phyloP scores from a whole-genome alignment of 1,140 invertebrate genomes.

The Panagrolaimus sp. region DNA sequence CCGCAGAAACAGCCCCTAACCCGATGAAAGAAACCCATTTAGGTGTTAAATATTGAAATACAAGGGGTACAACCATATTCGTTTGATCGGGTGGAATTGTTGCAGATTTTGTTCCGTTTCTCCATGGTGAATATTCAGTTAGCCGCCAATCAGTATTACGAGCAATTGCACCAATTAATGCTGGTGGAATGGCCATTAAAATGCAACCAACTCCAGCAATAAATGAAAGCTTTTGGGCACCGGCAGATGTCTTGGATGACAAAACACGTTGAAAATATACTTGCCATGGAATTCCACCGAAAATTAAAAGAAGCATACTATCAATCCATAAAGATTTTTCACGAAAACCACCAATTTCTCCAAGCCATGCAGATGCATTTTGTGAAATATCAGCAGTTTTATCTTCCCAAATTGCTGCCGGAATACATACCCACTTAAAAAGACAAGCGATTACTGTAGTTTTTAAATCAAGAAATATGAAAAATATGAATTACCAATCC shows the following conservation, averaged over 20 bases:
- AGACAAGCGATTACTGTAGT: neutral
- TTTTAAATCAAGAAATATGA: neutral
- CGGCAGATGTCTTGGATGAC: slow-evolving; percentile 82
- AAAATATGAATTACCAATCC: slow-evolving; percentile 70
- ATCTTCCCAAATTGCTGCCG: slow-evolving; percentile 83
- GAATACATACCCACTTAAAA: slow-evolving; percentile 84
- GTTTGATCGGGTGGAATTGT: slow-evolving; percentile 47
- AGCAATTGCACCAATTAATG: slow-evolving; percentile 89
- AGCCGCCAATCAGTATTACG: slow-evolving; percentile 70
- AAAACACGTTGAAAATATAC: slow-evolving; percentile 96
- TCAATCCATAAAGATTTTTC: slow-evolving; percentile 81
- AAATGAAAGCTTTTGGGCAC: slow-evolving; percentile 89
- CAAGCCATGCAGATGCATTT: slow-evolving; percentile 73
- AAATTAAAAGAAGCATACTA: slow-evolving; percentile 80
- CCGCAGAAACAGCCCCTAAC: slow-evolving; percentile 91
- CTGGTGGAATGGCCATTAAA: slow-evolving; percentile 79
- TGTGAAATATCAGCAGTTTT: slow-evolving; percentile 65
- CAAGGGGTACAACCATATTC: slow-evolving; percentile 82
- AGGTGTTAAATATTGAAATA: slow-evolving; percentile 88
- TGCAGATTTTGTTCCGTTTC: slow-evolving; percentile 55
- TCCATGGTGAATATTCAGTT: slow-evolving; percentile 55
- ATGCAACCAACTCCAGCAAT: slow-evolving; percentile 89
- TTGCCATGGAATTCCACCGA: slow-evolving; percentile 98
- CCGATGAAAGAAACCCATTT: slow-evolving; percentile 87
- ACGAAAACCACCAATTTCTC: slow-evolving; percentile 67